phyloP scores from a whole-genome alignment of 2,797 vertebrate species.

The Acanthis flammea region DNA sequence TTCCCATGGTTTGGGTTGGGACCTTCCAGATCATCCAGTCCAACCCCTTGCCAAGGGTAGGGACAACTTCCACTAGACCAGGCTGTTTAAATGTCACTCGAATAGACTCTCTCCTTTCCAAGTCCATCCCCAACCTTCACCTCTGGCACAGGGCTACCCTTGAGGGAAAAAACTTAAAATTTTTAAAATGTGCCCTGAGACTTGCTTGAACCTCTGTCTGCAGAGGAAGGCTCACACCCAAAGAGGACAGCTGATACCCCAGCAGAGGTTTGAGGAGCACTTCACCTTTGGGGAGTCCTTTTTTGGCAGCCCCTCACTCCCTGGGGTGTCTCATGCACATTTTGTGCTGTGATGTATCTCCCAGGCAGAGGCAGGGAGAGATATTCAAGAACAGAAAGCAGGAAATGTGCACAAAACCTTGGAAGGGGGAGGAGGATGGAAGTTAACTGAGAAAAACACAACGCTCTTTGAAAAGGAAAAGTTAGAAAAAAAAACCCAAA shows the following conservation, averaged over 20 bases:
- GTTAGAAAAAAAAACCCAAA: neutral
- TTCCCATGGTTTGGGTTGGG: neutral
- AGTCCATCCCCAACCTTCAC: neutral
- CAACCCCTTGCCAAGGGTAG: neutral
- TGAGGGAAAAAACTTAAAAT: neutral
- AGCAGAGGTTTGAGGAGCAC: neutral
- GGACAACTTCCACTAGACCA: neutral
- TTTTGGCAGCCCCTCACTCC: neutral
- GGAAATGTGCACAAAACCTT: neutral
- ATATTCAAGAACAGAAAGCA: neutral
- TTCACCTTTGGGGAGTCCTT: neutral
- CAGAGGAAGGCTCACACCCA: neutral
- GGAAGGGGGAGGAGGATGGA: neutral
- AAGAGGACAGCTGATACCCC: rapidly evolving
- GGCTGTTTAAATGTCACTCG: neutral
- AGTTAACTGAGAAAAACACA: neutral
- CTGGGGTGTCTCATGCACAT: neutral
- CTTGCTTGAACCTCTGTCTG: neutral
- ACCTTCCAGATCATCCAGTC: neutral
- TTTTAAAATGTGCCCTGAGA: rapidly evolving
- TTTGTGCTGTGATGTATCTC: neutral
- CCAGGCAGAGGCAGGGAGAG: neutral
- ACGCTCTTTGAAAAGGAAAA: neutral
- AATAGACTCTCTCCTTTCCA: neutral
- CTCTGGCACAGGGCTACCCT: neutral